Evolutionary conservation across 2,797 vertebrate genomes (phyloP), one percentile per base, ranked within the genome.

Genomic region (Eulemur mongoz): DNA sequence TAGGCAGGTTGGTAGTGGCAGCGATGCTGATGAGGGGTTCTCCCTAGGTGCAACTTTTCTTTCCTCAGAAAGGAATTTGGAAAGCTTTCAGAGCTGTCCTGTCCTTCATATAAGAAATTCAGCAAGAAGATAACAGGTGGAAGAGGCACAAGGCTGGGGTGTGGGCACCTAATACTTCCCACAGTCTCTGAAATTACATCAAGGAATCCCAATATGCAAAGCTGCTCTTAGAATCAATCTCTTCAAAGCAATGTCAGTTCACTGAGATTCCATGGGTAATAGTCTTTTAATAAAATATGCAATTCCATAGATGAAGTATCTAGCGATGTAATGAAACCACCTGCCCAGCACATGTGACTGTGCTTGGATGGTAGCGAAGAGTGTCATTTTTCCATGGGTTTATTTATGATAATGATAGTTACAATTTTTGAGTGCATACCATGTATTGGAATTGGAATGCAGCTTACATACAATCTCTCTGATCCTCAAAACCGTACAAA

Each of bases 261-360:
- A 87, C 61, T n/a, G 88, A 75, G 81, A 67, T 72, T 82, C 57
- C 57, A 87, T 23, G 45, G 57, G 48, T 38, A 91, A 78, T 5
- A 25, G 30, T 85, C 69, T 91, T 93, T 63, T 91, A 83, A 93
- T 91, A 80, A 93, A 95, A 92, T 73, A 59, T 27, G 38, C 11
- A 40, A 4, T 54, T 89, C 48, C 82, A 76, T 57, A 94, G 78
- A 79, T 69, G 59, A 59, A 78, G 7, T 59, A 92, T 25, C 32
- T 50, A 93, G 52, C 54, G 50, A 82, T 45, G 4, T 89, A 67
- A 83, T 89, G 52, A 97, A 94, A 81, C 30, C 48, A 93, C n/a
- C 30, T 78, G 54, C 61, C 54, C 57, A 80, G 40, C 23, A 70
- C 45, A 82, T 72, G 12, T 54, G 35, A 88, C 23, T 38, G 0